Conservation (phyloP, 2,797 vertebrate genomes). For the Tapirus indicus region DNA sequence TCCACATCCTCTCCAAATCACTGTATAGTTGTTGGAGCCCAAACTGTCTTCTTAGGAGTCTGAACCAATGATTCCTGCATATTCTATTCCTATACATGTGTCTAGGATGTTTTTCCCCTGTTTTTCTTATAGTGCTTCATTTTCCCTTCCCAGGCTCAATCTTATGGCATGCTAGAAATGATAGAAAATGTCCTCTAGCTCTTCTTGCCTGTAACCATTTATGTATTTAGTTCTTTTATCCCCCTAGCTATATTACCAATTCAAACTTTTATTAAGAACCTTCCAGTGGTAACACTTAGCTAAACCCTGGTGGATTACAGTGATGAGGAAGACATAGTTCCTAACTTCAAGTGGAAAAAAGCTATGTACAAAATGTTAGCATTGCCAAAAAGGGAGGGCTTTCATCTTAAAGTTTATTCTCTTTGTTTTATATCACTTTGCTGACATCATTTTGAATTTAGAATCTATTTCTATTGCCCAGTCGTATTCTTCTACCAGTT, state of each 20-base stretch:
- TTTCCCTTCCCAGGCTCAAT: neutral
- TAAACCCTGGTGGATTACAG: neutral
- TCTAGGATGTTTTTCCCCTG: neutral
- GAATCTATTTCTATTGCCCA: neutral
- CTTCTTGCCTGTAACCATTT: neutral
- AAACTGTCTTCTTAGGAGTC: neutral
- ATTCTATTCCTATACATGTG: rapidly evolving
- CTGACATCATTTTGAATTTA: neutral
- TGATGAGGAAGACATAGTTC: neutral
- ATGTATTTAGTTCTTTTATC: neutral
- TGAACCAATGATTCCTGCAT: neutral
- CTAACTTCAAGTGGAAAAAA: neutral
- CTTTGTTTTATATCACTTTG: neutral
- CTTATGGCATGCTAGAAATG: neutral
- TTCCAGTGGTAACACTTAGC: neutral
- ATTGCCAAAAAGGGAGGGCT: neutral
- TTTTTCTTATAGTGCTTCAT: neutral
- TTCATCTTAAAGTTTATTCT: neutral
- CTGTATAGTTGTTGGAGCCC: neutral
- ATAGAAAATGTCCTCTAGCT: neutral
- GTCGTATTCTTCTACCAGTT: neutral
- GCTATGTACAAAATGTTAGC: neutral
- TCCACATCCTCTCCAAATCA: neutral
- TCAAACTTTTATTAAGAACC: neutral
- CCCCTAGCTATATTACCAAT: neutral